These are phyloP conservation scores for Heliopora coerulea DNA, from an alignment of 92 coral and sea anemone species.

Conservation along the genomic window DNA sequence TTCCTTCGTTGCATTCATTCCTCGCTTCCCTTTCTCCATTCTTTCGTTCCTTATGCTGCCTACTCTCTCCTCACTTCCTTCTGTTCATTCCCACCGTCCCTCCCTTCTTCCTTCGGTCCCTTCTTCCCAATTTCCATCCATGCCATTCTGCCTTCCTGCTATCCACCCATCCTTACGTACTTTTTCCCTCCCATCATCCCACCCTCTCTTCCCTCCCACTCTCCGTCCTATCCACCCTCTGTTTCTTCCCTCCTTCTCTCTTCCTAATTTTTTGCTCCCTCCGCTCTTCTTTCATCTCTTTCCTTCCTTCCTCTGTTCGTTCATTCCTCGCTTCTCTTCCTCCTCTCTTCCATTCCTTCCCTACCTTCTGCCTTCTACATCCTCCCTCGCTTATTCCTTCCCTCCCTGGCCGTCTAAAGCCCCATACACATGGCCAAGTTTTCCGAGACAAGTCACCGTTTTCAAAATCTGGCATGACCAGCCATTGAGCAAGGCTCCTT, in stretches of 20 bases:
- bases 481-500: too few species aligned
- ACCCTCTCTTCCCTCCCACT: neutral
- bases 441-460: too few species aligned
- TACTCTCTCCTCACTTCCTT: too few species aligned
- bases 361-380: neutral
- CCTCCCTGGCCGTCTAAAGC: neutral
- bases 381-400: neutral
- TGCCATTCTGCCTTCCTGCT: neutral
- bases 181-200: neutral
- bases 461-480: too few species aligned
- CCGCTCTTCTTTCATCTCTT: neutral
- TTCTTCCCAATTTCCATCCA: too few species aligned
- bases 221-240: neutral
- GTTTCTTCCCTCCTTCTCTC: neutral
- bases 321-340: too few species aligned
- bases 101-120: too few species aligned
- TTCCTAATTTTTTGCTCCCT: neutral
- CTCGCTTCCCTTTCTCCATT: too few species aligned
- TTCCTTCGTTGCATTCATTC: too few species aligned
- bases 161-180: neutral
- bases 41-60: too few species aligned
- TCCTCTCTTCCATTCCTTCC: neutral
- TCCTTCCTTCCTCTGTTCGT: neutral
- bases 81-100: too few species aligned
- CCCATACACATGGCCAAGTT: too few species aligned